Evolutionary conservation across 2,113 vertebrate species (phyloP), one percentile per base, ranked within the genome.

Genomic region (Pelvicachromis taeniatus): DNA sequence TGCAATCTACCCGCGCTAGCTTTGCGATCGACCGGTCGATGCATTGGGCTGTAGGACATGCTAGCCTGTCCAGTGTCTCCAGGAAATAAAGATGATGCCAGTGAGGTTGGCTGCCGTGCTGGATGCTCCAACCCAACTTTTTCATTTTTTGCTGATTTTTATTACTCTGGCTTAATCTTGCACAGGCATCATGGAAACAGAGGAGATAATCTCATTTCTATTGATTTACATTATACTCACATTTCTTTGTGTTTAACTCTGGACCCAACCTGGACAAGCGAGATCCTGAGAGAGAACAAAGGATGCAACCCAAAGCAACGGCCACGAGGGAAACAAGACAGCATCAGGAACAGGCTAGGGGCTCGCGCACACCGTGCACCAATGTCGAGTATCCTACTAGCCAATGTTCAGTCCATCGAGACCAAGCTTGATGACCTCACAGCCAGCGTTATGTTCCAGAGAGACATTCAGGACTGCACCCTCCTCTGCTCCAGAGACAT

Each of bases 191-290:
- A 26, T 26, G 26, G 26, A 26, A 26, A 65, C 35, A 13, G 38
- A 6, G 21, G 33, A 65, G 4, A 40, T 40, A 9, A 33, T 65
- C 35, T 65, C n/a, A 40, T 65, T 65, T 40, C 11, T 3, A 0
- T 0, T 23, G 21, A 12, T 40, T 35, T 35, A 65, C 11, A 21
- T 38, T 65, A n/a, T 38, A 1, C 10, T 0, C 3, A 38, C 59
- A 38, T 40, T 13, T 38, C 7, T 40, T 65, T 1, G 7, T 65
- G 61, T 4, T 35, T 61, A 26, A 26, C 58, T 61, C 31, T n/a
- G 31, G 9, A 61, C 26, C 26, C 26, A 26, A 40, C 0, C 35
- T 38, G 58, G 58, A 16, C 16, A 31, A 61, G 29, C 3, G 9
- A 33, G 58, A 1, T 9, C 14, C 8, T 7, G 56, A 16, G 9